A percentile compares a stretch with the other conserved stretches of the same genome.
phyloP scores from a whole-genome alignment of 2,888 invertebrate genomes.

The Galeruca laticollis region DNA sequence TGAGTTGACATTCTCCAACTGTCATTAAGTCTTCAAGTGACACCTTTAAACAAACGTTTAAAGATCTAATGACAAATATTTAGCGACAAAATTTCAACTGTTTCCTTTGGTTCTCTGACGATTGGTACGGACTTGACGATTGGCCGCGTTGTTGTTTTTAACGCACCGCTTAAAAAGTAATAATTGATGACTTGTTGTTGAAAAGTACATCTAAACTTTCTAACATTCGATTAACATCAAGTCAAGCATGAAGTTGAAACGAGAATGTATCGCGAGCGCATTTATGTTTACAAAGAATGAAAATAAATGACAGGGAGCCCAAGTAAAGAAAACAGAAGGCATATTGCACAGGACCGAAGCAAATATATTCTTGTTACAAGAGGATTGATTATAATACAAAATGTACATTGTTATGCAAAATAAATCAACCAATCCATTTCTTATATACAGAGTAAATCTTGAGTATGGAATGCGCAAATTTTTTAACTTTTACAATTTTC shows the following conservation, averaged over 20 bases:
- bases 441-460: too few species aligned
- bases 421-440: too few species aligned
- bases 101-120: constrained; percentile 35
- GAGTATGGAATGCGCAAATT: too few species aligned
- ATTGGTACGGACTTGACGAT: constrained; percentile 40
- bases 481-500: too few species aligned
- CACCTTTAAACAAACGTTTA: constrained; percentile 11
- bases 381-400: too few species aligned
- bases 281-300: constrained; percentile 58
- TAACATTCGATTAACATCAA: constrained; percentile 54
- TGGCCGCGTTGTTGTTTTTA: constrained; percentile 44
- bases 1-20: not conserved
- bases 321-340: constrained; percentile 17
- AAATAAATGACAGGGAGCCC: constrained; percentile 58
- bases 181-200: constrained; percentile 51
- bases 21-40: constrained; percentile 1
- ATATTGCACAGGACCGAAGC: constrained; percentile 24
- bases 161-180: constrained; percentile 42
- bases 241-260: constrained; percentile 53
- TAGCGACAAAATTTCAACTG: constrained; percentile 37
- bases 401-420: too few species aligned
- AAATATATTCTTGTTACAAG: constrained; percentile 4
- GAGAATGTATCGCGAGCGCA: constrained; percentile 51
- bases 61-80: constrained; percentile 40
- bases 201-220: constrained; percentile 50